phyloP scores from a whole-genome alignment of 2,797 vertebrate genomes.

The Notolepis coatsorum region DNA sequence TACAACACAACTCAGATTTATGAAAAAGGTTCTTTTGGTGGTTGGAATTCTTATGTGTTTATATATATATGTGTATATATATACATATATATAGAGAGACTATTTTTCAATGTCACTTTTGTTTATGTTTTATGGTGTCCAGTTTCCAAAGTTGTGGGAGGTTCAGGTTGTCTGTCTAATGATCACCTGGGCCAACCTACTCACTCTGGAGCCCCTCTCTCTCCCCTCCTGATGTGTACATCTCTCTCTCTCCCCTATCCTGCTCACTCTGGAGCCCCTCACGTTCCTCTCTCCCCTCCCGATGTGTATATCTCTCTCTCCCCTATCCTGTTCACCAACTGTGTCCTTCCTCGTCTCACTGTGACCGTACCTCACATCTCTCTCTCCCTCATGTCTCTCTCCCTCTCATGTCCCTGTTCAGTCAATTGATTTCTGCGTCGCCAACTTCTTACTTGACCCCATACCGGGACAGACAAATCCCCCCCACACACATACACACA shows the following conservation, averaged over 20 bases:
- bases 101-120: constrained; percentile 66
- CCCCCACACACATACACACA: constrained; percentile 38
- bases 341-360: constrained; percentile 46
- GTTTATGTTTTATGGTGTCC: constrained; percentile 49
- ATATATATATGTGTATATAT: constrained; percentile 39
- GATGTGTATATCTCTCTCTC: constrained; percentile 13
- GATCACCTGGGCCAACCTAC: constrained; percentile 16
- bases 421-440: constrained; percentile 34
- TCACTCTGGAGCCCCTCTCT: constrained; percentile 28
- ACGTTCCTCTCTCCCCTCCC: constrained; percentile 16
- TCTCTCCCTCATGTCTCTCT: constrained; percentile 21
- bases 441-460: constrained; percentile 50
- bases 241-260: constrained; percentile 14
- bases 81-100: constrained; percentile 63
- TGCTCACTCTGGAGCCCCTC: constrained; percentile 1
- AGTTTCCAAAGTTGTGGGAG: constrained; percentile 65
- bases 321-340: constrained; percentile 47
- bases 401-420: constrained; percentile 29
- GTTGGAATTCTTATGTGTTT: constrained; percentile 67
- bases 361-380: constrained; percentile 36
- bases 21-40: constrained; percentile 51
- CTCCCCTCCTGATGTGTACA: not conserved
- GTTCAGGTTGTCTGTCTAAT: constrained; percentile 43
- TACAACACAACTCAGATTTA: constrained; percentile 62
- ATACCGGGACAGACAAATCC: not conserved